phyloP scores from a whole-genome alignment of 2,797 vertebrate species.

The Poliocrania exsul region DNA sequence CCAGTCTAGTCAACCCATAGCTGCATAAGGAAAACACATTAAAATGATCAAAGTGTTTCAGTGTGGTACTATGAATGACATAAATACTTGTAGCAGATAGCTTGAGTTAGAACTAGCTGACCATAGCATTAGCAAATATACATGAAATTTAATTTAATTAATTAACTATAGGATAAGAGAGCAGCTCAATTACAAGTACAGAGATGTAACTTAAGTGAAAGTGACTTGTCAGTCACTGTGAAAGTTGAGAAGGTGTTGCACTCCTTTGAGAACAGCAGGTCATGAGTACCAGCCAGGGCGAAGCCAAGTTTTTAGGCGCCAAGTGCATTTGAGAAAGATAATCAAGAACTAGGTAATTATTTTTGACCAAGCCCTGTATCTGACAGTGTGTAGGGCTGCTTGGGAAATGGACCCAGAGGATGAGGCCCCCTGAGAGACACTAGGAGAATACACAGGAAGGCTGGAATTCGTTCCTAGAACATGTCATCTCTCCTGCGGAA shows the following conservation, averaged over 20 bases:
- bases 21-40: not conserved
- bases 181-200: not conserved
- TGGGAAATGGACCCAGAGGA: not conserved
- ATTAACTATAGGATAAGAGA: not conserved
- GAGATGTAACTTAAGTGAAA: not conserved
- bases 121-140: accelerated
- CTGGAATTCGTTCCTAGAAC: not conserved
- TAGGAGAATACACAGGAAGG: not conserved
- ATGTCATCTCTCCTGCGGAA: not conserved
- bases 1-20: not conserved
- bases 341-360: not conserved
- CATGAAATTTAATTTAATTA: too few relatives aligned
- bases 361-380: not conserved
- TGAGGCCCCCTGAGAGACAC: not conserved
- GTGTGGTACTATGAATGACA: not conserved
- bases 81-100: not conserved
- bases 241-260: not conserved
- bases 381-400: not conserved
- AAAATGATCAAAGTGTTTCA: not conserved
- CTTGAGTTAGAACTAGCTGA: not conserved
- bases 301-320: not conserved
- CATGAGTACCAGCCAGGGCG: accelerated
- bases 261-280: not conserved
- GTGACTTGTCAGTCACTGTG: not conserved
- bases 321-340: not conserved